Percentiles rank a stretch among this genome's conserved stretches.
Evolutionary conservation across 2,797 vertebrate genomes (phyloP).

Genomic region (Gallinago stenura): DNA sequence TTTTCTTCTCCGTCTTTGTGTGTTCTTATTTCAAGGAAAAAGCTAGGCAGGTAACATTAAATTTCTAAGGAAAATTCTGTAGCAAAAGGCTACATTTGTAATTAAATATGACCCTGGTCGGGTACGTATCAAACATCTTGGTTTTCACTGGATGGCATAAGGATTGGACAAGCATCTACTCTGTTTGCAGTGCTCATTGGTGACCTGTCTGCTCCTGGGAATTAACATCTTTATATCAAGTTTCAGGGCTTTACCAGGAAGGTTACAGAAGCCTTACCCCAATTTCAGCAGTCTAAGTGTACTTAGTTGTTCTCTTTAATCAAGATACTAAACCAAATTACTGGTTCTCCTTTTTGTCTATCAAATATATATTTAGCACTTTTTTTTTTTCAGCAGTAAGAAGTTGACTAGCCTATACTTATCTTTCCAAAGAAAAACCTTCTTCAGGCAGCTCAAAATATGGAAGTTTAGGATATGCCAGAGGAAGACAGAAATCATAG

Average conservation of each 20-base stretch:
- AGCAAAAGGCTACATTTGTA: not conserved
- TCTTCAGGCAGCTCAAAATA: conserved; percentile 12
- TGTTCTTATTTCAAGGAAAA: not conserved
- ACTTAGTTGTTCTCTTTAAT: not conserved
- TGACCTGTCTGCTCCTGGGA: not conserved
- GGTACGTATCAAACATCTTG: not conserved
- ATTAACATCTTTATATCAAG: not conserved
- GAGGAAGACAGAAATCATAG: conserved; percentile 63
- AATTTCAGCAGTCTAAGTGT: not conserved
- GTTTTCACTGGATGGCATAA: not conserved
- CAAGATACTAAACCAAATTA: not conserved
- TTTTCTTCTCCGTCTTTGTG: not conserved
- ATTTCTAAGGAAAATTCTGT: not conserved
- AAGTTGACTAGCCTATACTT: conserved; percentile 26
- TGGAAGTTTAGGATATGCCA: not conserved
- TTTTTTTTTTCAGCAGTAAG: not conserved
- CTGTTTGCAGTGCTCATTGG: not conserved
- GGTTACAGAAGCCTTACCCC: not conserved
- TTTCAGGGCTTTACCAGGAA: not conserved
- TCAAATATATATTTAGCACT: conserved; percentile 21
- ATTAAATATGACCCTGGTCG: not conserved
- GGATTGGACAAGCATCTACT: not conserved
- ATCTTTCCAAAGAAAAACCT: conserved; percentile 17
- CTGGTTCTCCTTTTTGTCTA: not conserved
- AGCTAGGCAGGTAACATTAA: not conserved